Percentiles rank a stretch among this genome's conserved stretches.
Evolutionary conservation across 2,797 vertebrate genomes (phyloP).

Genomic region (Nasua narica): DNA sequence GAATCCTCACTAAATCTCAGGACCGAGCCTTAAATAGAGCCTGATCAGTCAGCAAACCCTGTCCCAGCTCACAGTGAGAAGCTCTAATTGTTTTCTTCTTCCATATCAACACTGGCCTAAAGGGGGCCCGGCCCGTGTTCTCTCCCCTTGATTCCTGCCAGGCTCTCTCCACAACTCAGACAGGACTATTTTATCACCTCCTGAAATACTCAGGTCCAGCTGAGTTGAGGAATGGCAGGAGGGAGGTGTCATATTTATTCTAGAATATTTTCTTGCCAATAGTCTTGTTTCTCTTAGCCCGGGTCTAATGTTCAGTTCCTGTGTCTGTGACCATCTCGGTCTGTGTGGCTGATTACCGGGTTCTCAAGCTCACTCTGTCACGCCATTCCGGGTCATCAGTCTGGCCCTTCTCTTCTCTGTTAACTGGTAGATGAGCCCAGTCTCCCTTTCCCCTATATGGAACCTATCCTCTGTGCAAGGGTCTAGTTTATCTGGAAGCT

Average conservation of each 20-base stretch:
- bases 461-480: conserved; percentile 59
- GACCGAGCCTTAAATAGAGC: not conserved
- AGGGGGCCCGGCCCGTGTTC: not conserved
- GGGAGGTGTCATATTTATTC: conserved; percentile 53
- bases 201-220: not conserved
- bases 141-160: not conserved
- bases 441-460: conserved; percentile 53
- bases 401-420: not conserved
- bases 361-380: conserved; percentile 32
- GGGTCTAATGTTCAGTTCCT: not conserved
- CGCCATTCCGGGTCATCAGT: not conserved
- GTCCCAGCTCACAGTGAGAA: not conserved
- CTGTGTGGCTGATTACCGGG: not conserved
- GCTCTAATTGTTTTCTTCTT: not conserved
- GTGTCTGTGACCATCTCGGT: conserved; percentile 11
- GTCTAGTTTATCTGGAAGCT: conserved; percentile 62
- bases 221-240: conserved; percentile 31
- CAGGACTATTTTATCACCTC: not conserved
- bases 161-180: not conserved
- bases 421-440: not conserved
- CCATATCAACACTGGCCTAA: not conserved
- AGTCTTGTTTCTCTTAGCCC: conserved; percentile 47
- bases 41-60: not conserved
- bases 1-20: not conserved
- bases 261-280: conserved; percentile 39